These are phyloP conservation scores for Colistium nudipinnis DNA, from an alignment of 2,113 vertebrate genomes.

Conservation along the genomic window DNA sequence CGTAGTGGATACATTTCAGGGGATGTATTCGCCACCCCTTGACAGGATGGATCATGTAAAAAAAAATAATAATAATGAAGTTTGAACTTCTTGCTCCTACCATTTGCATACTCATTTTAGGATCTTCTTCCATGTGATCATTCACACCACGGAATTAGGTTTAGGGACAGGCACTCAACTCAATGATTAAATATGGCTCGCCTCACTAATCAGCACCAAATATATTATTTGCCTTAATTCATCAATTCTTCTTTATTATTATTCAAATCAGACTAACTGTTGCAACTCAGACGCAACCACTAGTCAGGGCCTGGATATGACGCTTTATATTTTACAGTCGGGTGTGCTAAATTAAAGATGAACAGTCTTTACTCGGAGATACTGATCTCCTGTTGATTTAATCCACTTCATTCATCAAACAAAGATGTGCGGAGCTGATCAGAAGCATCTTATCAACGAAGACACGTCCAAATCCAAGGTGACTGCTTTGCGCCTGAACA, in stretches of 20 bases:
- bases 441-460: too few relatives aligned
- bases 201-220: neutral
- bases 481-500: too few relatives aligned
- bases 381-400: constrained; percentile 39
- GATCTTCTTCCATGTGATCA: neutral
- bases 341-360: too few relatives aligned
- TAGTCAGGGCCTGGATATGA: neutral
- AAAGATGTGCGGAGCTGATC: too few relatives aligned
- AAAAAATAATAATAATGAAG: too few relatives aligned
- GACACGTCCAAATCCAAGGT: too few relatives aligned
- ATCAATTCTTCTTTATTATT: neutral
- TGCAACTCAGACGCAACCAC: neutral
- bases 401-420: constrained; percentile 24
- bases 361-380: neutral
- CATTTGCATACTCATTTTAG: constrained; percentile 10
- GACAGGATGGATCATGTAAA: too few relatives aligned
- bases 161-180: neutral
- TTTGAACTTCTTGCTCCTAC: too few relatives aligned
- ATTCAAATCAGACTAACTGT: neutral
- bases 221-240: neutral
- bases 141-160: neutral
- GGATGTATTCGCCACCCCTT: too few relatives aligned
- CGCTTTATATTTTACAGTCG: neutral
- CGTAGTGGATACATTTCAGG: constrained; percentile 3
- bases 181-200: neutral